Conservation (phyloP, 2,888 invertebrate species). For the Cecidostiba fungosa region DNA sequence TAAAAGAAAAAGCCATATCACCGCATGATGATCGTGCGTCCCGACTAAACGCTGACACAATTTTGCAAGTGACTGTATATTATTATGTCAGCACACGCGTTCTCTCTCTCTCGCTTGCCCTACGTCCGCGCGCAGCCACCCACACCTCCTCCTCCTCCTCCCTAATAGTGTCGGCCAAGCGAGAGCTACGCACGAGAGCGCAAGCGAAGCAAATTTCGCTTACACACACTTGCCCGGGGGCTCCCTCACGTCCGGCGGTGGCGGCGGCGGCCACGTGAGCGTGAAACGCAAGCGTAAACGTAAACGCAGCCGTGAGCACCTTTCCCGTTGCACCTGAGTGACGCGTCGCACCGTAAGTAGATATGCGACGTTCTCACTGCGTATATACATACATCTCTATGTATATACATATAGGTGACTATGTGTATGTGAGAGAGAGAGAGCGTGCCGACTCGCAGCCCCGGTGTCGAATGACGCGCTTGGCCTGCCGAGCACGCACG, state of each 20-base stretch:
- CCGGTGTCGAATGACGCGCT: slow-evolving; percentile 56
- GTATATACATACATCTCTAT: neutral
- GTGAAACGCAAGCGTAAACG: slow-evolving; percentile 60
- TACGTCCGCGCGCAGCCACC: neutral
- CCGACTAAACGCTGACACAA: slow-evolving; percentile 49
- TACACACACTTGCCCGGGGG: slow-evolving; percentile 26
- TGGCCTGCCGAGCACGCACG: neutral
- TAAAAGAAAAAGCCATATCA: slow-evolving; percentile 3
- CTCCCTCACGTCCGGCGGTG: slow-evolving; percentile 53
- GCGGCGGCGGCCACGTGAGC: slow-evolving; percentile 48
- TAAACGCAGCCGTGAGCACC: slow-evolving; percentile 17
- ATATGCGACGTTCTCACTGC: slow-evolving; percentile 38
- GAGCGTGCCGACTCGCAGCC: slow-evolving; percentile 9
- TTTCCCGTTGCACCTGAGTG: slow-evolving; percentile 56
- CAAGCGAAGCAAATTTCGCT: slow-evolving; percentile 57
- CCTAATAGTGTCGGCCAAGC: slow-evolving; percentile 17
- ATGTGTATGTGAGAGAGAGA: neutral
- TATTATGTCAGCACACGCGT: slow-evolving; percentile 41
- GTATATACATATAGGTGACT: neutral
- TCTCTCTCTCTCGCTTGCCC: too few species aligned
- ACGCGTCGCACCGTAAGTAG: slow-evolving; percentile 56
- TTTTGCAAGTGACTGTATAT: slow-evolving; percentile 43
- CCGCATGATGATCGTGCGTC: neutral
- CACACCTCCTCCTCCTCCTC: neutral
- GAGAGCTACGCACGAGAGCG: slow-evolving; percentile 28